Conservation (phyloP, 1,140 invertebrate genomes). For the Listronotus bonariensis region DNA sequence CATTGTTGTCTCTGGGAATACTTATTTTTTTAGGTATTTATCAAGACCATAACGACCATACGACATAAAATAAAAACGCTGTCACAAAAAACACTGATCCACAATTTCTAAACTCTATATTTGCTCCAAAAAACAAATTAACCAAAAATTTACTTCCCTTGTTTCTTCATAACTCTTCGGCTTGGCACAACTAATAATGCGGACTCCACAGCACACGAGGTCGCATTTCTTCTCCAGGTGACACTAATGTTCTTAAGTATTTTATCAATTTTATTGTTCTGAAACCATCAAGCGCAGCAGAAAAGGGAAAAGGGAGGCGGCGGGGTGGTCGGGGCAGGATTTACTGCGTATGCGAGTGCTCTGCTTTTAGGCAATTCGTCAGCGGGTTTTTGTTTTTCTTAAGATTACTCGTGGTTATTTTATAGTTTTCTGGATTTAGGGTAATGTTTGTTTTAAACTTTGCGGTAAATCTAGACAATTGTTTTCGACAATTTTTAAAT, state of each 20-base stretch:
- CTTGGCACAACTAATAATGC: conserved; percentile 50
- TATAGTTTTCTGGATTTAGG: too few relatives aligned
- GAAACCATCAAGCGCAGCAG: conserved; percentile 44
- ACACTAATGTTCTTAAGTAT: conserved; percentile 54
- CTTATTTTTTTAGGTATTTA: too few relatives aligned
- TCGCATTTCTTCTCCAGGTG: conserved; percentile 49
- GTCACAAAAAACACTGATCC: too few relatives aligned
- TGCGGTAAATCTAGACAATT: too few relatives aligned
- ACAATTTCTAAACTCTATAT: too few relatives aligned
- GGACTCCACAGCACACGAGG: conserved; percentile 46
- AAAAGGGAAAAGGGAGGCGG: conserved; percentile 1
- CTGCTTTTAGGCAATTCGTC: conserved; percentile 4
- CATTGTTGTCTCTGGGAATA: too few relatives aligned
- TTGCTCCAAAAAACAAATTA: conserved; percentile 3
- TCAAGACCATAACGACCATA: too few relatives aligned
- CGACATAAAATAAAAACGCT: too few relatives aligned
- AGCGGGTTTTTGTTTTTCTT: not conserved
- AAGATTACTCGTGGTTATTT: too few relatives aligned
- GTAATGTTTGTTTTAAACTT: too few relatives aligned
- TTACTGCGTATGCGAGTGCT: conserved; percentile 11
- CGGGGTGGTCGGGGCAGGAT: conserved; percentile 5
- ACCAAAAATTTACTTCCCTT: conserved; percentile 6
- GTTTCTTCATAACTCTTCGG: conserved; percentile 17
- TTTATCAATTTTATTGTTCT: conserved; percentile 55
- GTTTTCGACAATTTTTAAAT: too few relatives aligned